These are phyloP conservation scores for Camelus bactrianus DNA, from an alignment of 2,113 vertebrate species.

Conservation along the genomic window DNA sequence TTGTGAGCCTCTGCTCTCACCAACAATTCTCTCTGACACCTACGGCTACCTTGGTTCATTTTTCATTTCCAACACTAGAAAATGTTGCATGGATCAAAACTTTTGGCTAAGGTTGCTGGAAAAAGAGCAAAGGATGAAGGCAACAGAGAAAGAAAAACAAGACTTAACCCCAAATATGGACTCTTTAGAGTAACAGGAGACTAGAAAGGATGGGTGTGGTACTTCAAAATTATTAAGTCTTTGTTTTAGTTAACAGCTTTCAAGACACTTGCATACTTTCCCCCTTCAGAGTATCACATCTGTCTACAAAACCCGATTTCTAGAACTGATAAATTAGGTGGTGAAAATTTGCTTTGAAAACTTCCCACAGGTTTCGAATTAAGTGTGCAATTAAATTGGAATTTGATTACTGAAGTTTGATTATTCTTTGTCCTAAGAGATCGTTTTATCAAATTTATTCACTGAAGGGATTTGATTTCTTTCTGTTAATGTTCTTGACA, in stretches of 20 bases:
- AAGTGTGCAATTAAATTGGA: conserved; percentile 32
- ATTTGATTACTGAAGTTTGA: background rate
- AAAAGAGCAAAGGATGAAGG: background rate
- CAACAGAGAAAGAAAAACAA: background rate
- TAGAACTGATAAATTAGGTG: conserved; percentile 23
- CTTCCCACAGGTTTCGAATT: background rate
- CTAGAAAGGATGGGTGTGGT: background rate
- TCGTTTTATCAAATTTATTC: background rate
- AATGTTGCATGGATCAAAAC: background rate
- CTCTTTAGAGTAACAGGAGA: background rate
- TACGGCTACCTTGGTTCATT: background rate
- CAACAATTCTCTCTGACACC: background rate
- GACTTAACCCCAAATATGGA: background rate
- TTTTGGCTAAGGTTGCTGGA: background rate
- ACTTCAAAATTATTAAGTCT: background rate
- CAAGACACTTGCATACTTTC: background rate
- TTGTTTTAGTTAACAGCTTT: background rate
- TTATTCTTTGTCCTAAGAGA: background rate
- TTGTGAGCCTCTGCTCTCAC: background rate
- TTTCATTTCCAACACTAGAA: background rate
- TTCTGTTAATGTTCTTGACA: conserved; percentile 20
- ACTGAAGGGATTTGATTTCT: background rate
- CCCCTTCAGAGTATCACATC: background rate
- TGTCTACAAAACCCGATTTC: background rate
- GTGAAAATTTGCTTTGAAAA: background rate